phyloP scores from a whole-genome alignment of 2,113 vertebrate species.

The Cebus imitator region DNA sequence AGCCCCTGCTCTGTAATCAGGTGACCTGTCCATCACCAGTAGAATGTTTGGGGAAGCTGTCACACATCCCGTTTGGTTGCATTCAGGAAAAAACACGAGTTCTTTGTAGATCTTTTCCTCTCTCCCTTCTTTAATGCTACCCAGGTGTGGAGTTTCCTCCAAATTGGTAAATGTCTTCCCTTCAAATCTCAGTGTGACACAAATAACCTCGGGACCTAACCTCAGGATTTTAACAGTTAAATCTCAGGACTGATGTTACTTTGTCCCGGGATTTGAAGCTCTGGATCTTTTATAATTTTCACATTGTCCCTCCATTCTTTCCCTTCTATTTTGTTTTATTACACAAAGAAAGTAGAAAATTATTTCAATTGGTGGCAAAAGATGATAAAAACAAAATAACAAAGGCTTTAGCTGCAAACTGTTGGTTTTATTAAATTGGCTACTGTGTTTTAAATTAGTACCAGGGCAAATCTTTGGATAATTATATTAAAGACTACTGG shows the following conservation, averaged over 20 bases:
- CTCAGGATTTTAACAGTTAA: conserved; percentile 43
- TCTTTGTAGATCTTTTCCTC: conserved; percentile 44
- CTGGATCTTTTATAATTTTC: conserved; percentile 68
- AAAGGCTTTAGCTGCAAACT: conserved; percentile 76
- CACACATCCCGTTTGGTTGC: not conserved
- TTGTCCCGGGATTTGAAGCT: conserved; percentile 75
- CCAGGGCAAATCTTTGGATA: conserved; percentile 78
- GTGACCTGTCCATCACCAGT: conserved; percentile 36
- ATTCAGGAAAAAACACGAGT: conserved; percentile 70
- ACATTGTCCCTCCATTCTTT: conserved; percentile 57
- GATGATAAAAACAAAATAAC: conserved; percentile 75
- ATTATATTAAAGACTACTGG: conserved; percentile 80
- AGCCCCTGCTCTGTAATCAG: conserved; percentile 16
- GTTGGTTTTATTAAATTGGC: conserved; percentile 79
- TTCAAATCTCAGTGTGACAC: conserved; percentile 68
- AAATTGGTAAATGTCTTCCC: conserved; percentile 75
- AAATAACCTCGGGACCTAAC: not conserved
- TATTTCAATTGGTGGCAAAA: conserved; percentile 70
- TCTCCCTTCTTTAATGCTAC: conserved; percentile 78
- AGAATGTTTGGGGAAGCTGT: conserved; percentile 64
- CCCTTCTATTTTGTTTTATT: conserved; percentile 64
- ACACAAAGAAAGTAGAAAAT: conserved; percentile 73
- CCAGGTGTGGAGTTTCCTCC: conserved; percentile 80
- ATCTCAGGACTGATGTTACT: conserved; percentile 60
- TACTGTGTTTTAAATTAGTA: conserved; percentile 83